Percentiles rank a stretch among this genome's conserved stretches.
Evolutionary conservation across 2,888 invertebrate genomes (phyloP).

Genomic region (Tyria jacobaeae): DNA sequence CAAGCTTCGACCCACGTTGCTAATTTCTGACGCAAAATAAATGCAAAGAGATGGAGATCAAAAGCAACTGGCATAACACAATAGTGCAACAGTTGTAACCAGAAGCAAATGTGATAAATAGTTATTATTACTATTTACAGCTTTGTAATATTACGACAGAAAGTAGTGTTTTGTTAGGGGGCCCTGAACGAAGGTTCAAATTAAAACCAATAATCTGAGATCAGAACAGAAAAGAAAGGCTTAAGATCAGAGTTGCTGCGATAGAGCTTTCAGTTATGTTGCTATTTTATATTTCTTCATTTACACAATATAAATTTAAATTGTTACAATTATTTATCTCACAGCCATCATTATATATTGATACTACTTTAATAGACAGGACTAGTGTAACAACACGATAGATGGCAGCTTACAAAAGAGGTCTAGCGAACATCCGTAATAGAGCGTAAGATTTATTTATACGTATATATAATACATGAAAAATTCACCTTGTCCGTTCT

Average conservation of each 20-base stretch:
- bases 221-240: conserved; percentile 46
- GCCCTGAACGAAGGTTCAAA: conserved; percentile 20
- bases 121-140: background rate
- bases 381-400: conserved; percentile 83
- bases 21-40: background rate
- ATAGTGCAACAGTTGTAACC: background rate
- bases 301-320: conserved; percentile 86
- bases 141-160: background rate
- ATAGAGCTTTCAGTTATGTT: conserved; percentile 68
- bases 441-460: conserved; percentile 68
- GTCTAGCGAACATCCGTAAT: conserved; percentile 83
- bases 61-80: background rate
- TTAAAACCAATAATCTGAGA: conserved; percentile 42
- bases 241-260: conserved; percentile 64
- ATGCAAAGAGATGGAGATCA: background rate
- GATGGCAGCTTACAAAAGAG: conserved; percentile 84
- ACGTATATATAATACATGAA: conserved; percentile 77
- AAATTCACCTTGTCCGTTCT: conserved; percentile 84
- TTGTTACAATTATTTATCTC: conserved; percentile 85
- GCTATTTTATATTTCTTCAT: conserved; percentile 75
- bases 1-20: conserved; percentile 2
- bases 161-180: conserved; percentile 3
- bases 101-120: background rate
- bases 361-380: conserved; percentile 85
- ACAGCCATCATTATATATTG: conserved; percentile 87